A percentile compares a stretch with the other conserved stretches of the same genome.
phyloP scores from a whole-genome alignment of 1,140 invertebrate species.

The Leptopilina boulardi region DNA sequence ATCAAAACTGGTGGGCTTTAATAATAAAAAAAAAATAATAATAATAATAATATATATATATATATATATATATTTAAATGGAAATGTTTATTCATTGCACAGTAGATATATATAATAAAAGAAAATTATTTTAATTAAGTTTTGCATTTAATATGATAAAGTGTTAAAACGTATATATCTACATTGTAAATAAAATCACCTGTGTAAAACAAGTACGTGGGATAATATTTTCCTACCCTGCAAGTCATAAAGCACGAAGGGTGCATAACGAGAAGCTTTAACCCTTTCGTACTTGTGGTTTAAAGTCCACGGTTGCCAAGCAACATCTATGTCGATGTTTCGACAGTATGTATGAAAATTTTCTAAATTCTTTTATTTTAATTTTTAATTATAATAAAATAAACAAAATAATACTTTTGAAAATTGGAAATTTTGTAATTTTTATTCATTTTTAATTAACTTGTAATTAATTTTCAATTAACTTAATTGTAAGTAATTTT shows the following conservation, averaged over 20 bases:
- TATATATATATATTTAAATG: neutral
- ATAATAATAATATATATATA: too few relatives aligned
- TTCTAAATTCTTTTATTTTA: neutral
- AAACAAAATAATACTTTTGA: too few relatives aligned
- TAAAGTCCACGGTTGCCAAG: neutral
- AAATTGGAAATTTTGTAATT: too few relatives aligned
- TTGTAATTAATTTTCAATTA: too few relatives aligned
- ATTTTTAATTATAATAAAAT: too few relatives aligned
- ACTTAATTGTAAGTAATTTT: too few relatives aligned
- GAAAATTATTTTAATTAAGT: constrained; percentile 18
- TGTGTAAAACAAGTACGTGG: constrained; percentile 13
- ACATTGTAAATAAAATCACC: constrained; percentile 9
- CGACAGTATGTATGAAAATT: neutral
- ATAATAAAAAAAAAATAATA: too few relatives aligned
- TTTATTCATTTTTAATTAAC: too few relatives aligned
- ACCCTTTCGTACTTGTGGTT: constrained; percentile 12
- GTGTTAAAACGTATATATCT: neutral
- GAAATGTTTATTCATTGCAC: neutral
- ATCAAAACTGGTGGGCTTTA: too few relatives aligned
- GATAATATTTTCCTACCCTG: neutral
- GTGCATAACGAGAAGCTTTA: constrained; percentile 13
- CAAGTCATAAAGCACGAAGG: constrained; percentile 4
- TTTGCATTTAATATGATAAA: neutral
- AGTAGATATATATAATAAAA: constrained; percentile 7
- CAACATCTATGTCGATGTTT: neutral